phyloP scores from a whole-genome alignment of 2,888 invertebrate genomes.

The Furcula furcula region DNA sequence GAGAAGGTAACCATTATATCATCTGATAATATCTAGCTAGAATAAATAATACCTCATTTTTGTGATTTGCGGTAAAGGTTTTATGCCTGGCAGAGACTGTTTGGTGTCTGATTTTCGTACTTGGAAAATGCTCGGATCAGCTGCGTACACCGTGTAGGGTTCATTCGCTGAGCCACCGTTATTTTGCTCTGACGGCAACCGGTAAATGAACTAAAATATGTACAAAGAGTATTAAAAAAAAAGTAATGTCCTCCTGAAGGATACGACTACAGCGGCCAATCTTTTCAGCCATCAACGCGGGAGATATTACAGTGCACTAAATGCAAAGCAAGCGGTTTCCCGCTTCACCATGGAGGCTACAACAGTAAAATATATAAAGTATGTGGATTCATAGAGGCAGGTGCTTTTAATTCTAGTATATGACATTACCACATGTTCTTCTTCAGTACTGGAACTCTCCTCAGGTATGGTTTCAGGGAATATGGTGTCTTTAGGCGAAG shows the following conservation, averaged over 20 bases:
- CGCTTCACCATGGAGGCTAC: too few relatives aligned
- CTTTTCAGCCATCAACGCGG: too few relatives aligned
- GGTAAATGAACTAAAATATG: constrained; percentile 86
- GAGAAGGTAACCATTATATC: too few relatives aligned
- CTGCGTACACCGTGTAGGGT: constrained; percentile 89
- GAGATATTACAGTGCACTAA: too few relatives aligned
- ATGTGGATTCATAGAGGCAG: too few relatives aligned
- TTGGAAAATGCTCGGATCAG: constrained; percentile 91
- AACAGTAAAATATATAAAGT: too few relatives aligned
- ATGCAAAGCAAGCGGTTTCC: too few relatives aligned
- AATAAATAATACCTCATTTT: constrained; percentile 81
- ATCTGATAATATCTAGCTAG: too few relatives aligned
- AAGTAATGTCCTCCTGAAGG: too few relatives aligned
- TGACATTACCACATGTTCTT: constrained; percentile 94
- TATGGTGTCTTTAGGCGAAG: constrained; percentile 93
- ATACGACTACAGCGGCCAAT: too few relatives aligned
- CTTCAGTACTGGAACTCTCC: constrained; percentile 95
- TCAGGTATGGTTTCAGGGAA: constrained; percentile 97
- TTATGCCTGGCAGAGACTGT: constrained; percentile 64
- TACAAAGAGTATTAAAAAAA: neutral
- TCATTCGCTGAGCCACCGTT: constrained; percentile 88
- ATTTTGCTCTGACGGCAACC: constrained; percentile 87
- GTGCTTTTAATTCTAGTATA: too few relatives aligned
- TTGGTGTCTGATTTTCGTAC: constrained; percentile 59
- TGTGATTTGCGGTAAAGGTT: constrained; percentile 78